Base-by-base conservation (phyloP, 1,140 invertebrate genomes). In the Trinorchestia longiramus region DNA sequence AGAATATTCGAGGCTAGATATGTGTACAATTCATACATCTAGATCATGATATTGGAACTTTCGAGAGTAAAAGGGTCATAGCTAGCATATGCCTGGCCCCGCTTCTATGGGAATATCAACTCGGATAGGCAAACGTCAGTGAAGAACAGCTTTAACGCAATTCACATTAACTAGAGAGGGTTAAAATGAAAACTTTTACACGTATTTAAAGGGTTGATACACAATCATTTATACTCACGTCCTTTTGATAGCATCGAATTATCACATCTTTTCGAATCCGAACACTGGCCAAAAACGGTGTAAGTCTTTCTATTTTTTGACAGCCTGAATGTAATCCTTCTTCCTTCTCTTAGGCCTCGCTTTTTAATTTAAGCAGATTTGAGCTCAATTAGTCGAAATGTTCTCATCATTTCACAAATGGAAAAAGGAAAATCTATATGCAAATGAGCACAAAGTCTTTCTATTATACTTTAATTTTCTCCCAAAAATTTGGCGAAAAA, bases 401-500 rank as follows among this genome's bases (percentile, higher is more conserved):
- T 45, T 94, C 92, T 45, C 92, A 94, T 94, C 92, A 94, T 43
- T 94, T 94, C 92, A 94, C 92, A 43, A 94, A 94, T 94, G 43
- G 43, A 94, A 94, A 94, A 91, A 91, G 43, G 88, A 91, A 94
- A 94, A 94, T 94, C 44, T 94, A 94, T 94, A 94, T 94, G 92
- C 92, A 94, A 94, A 94, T 94, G 92, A 94, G 92, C 92, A 94
- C 92, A 45, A 44, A 94, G 6, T 94, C 92, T 94, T 94, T 94
- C 92, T 94, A 94, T 94, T 94, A 94, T n/a, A 94, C 92, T 94
- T 91, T 94, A 94, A 94, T 94, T 94, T 94, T 94, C 92, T 94
- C 92, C 11, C 40, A 94, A 94, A 94, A 94, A 45, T 45, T 94
- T 40, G 43, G 88, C 43, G 92, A 94, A 45, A 94, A 94, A 94